Conservation (phyloP, 2,113 vertebrate genomes). For the Oophaga pumilio region DNA sequence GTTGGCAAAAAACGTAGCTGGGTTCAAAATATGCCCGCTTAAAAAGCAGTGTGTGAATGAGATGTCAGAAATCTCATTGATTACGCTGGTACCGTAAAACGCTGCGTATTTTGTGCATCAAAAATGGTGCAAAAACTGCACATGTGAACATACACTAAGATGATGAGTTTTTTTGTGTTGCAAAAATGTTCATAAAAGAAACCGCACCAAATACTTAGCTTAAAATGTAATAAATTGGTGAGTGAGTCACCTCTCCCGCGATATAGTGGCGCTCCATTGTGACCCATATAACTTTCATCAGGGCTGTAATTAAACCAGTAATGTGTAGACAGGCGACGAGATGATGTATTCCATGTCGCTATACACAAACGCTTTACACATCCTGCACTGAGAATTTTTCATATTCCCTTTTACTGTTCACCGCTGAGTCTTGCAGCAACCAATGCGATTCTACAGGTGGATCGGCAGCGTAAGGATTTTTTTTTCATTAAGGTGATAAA, state of each 20-base stretch:
- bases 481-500: background rate
- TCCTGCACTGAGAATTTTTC: background rate
- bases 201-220: too few relatives aligned
- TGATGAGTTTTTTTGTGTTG: too few relatives aligned
- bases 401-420: background rate
- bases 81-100: too few relatives aligned
- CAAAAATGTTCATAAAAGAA: too few relatives aligned
- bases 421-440: background rate
- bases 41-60: too few relatives aligned
- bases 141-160: too few relatives aligned
- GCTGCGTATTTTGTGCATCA: too few relatives aligned
- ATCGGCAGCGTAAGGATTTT: background rate
- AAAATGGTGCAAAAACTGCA: too few relatives aligned
- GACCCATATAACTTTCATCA: constrained; percentile 9
- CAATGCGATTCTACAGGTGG: constrained; percentile 1
- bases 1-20: too few relatives aligned
- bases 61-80: too few relatives aligned
- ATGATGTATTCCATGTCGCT: background rate
- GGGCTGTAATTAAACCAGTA: background rate
- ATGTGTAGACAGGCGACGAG: background rate
- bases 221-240: background rate
- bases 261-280: background rate
- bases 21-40: too few relatives aligned
- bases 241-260: constrained; percentile 7
- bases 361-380: background rate